phyloP scores from a whole-genome alignment of 2,797 vertebrate species.

The Clamator glandarius region DNA sequence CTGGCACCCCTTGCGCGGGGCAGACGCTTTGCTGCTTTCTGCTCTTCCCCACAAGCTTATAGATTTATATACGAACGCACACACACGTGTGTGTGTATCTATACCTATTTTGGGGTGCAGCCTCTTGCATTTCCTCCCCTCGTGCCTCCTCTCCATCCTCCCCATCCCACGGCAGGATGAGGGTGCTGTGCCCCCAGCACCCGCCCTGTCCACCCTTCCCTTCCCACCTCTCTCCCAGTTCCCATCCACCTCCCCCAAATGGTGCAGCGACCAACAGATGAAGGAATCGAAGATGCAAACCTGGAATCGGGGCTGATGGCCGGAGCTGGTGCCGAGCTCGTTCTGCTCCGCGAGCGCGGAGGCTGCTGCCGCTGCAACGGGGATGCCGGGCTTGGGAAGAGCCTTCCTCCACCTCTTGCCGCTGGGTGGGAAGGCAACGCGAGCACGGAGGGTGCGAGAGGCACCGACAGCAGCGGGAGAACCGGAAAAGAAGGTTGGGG shows the following conservation, averaged over 20 bases:
- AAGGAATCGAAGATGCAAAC: conserved; percentile 40
- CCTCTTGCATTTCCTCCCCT: background rate
- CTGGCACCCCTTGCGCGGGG: background rate
- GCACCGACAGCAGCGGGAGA: background rate
- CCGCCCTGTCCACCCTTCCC: background rate
- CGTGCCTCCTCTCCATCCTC: background rate
- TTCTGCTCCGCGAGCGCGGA: background rate
- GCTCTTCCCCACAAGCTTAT: background rate
- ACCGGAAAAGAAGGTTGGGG: conserved; percentile 2
- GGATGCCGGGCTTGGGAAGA: background rate
- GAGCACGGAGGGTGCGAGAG: background rate
- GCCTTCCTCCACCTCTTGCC: background rate
- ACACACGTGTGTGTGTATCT: too few relatives aligned
- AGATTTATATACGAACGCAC: background rate
- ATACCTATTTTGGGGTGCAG: background rate
- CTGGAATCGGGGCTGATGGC: conserved; percentile 46
- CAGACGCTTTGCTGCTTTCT: background rate
- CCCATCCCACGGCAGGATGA: background rate
- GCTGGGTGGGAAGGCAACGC: background rate
- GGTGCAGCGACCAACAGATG: background rate
- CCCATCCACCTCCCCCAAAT: background rate
- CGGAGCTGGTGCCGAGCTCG: background rate
- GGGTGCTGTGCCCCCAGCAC: background rate
- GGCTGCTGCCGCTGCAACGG: background rate
- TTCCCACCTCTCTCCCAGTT: background rate